These are phyloP conservation scores for Catostylus mosaicus DNA, from an alignment of 30 jellyfish, hydroid and myxozoan species.

Conservation along the genomic window DNA sequence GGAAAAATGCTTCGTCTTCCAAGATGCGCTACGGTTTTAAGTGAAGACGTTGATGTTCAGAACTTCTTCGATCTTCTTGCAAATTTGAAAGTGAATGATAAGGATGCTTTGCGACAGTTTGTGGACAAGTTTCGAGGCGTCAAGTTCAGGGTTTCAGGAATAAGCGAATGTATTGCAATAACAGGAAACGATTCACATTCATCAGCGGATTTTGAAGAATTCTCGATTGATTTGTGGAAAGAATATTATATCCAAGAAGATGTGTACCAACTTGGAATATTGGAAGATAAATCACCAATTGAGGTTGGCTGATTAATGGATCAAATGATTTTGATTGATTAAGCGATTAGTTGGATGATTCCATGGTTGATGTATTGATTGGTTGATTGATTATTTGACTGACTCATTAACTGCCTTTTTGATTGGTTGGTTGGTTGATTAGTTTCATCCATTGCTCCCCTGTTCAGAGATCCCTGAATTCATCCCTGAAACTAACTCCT, in stretches of 20 bases:
- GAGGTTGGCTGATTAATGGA: slow-evolving; percentile 56
- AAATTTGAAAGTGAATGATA: slow-evolving; percentile 58
- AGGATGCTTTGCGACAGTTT: slow-evolving; percentile 50
- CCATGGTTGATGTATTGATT: neutral
- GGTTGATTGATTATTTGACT: neutral
- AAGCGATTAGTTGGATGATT: neutral
- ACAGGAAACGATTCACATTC: slow-evolving; percentile 67
- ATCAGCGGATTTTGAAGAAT: slow-evolving; percentile 73
- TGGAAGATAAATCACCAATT: slow-evolving; percentile 82
- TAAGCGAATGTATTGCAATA: slow-evolving; percentile 75
- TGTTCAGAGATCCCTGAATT: too few relatives aligned
- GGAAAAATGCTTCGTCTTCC: slow-evolving; percentile 54
- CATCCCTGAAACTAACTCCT: too few relatives aligned
- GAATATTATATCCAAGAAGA: slow-evolving; percentile 88
- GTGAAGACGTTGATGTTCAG: slow-evolving; percentile 72
- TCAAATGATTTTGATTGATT: neutral
- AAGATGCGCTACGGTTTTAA: slow-evolving; percentile 61
- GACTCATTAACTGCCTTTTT: neutral
- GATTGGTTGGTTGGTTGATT: too few relatives aligned
- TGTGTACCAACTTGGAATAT: slow-evolving; percentile 77
- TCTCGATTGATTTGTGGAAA: slow-evolving; percentile 89
- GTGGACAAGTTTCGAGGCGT: slow-evolving; percentile 69
- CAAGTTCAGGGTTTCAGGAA: slow-evolving; percentile 64
- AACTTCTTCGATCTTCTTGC: slow-evolving; percentile 65
- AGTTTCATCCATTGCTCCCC: too few relatives aligned